Conservation (phyloP, 2,888 invertebrate genomes). For the Morinoia aosen region DNA sequence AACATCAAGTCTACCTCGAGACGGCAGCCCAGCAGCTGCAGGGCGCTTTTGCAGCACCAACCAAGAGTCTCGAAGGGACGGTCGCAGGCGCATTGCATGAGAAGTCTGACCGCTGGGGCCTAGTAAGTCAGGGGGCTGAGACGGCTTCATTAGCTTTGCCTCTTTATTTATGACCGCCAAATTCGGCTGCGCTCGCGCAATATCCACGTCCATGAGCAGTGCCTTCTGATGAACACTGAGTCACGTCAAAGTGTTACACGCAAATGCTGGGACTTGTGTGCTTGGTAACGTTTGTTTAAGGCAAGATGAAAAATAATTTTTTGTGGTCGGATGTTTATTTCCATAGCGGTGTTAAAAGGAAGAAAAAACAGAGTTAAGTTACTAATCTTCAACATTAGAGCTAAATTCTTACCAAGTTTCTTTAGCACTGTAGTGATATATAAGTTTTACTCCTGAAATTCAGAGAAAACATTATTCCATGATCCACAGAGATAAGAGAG, state of each 20-base stretch:
- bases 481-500: background rate
- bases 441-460: too few relatives aligned
- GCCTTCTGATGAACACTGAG: background rate
- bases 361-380: background rate
- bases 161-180: constrained; percentile 36
- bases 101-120: constrained; percentile 33
- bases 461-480: too few relatives aligned
- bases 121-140: constrained; percentile 44
- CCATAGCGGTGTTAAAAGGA: background rate
- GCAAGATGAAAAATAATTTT: background rate
- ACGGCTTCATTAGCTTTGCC: constrained; percentile 52
- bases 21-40: background rate
- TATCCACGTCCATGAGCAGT: constrained; percentile 20
- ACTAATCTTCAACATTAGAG: background rate
- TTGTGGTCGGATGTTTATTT: background rate
- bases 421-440: background rate
- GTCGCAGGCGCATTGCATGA: constrained; percentile 18
- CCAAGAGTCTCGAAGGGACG: background rate
- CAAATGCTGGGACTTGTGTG: background rate
- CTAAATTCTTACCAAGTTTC: background rate
- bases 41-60: background rate
- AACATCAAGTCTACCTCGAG: background rate
- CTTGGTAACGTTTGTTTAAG: background rate
- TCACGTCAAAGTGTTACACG: background rate
- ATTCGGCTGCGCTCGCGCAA: constrained; percentile 20